Conservation (phyloP, 1,140 invertebrate genomes). For the Magallana gigas region DNA sequence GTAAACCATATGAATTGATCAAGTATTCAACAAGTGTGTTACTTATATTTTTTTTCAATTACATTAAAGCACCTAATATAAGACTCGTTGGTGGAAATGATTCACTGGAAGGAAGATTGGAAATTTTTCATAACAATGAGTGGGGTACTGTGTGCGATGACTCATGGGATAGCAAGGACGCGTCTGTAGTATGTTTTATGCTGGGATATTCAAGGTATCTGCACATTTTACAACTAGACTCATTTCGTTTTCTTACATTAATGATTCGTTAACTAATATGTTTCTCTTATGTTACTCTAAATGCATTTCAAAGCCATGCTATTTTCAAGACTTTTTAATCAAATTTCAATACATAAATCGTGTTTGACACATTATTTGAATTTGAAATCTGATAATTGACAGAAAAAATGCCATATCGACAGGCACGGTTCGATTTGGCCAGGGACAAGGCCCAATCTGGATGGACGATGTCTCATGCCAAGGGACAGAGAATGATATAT, state of each 20-base stretch:
- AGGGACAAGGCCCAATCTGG: slow-evolving; percentile 80
- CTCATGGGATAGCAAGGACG: background rate
- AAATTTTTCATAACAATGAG: background rate
- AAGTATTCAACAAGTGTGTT: no score
- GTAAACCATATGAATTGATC: no score
- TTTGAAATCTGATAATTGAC: no score
- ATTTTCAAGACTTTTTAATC: no score
- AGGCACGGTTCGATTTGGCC: slow-evolving; percentile 77
- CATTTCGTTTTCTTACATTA: no score
- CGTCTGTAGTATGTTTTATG: background rate
- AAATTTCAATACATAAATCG: no score
- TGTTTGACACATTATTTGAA: no score
- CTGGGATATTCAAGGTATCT: slow-evolving; percentile 37
- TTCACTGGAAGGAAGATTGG: background rate
- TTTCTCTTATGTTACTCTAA: no score
- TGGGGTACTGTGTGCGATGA: slow-evolving; percentile 26
- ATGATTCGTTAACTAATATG: no score
- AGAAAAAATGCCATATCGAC: background rate
- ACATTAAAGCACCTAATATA: background rate
- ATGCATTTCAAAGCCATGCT: no score
- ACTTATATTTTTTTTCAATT: background rate
- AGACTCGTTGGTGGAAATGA: background rate
- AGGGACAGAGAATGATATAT: slow-evolving; percentile 85
- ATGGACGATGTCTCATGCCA: slow-evolving; percentile 86
- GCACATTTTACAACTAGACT: no score